Percentiles rank a stretch among this genome's conserved stretches.
Conservation (phyloP, 1,140 invertebrate genomes). For the Penaeus vannamei region DNA sequence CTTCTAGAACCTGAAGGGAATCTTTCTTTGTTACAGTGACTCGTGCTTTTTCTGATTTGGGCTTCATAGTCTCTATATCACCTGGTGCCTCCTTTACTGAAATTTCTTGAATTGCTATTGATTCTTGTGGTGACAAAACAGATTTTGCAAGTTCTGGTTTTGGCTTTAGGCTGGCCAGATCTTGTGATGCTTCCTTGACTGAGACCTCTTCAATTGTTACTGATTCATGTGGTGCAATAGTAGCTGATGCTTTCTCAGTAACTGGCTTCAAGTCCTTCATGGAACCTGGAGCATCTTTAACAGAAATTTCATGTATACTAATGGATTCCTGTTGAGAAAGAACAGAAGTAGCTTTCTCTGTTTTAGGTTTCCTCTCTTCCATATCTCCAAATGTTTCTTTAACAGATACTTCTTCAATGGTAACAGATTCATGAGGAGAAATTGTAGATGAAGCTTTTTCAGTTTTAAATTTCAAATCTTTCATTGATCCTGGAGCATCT, state of each 20-base stretch:
- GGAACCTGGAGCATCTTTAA: slow-evolving; percentile 41
- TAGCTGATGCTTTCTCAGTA: slow-evolving; percentile 43
- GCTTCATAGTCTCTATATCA: slow-evolving; percentile 68
- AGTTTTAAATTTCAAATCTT: slow-evolving; percentile 68
- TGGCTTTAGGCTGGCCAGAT: slow-evolving; percentile 32
- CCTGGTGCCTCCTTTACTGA: slow-evolving; percentile 70
- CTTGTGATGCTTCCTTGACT: slow-evolving; percentile 70
- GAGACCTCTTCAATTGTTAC: slow-evolving; percentile 47
- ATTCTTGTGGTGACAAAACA: slow-evolving; percentile 40
- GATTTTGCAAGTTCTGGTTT: slow-evolving; percentile 47
- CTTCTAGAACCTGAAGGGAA: slow-evolving; percentile 74
- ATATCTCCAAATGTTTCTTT: slow-evolving; percentile 74
- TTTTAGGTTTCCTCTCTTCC: slow-evolving; percentile 72
- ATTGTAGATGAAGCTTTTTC: slow-evolving; percentile 70
- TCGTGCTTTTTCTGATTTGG: slow-evolving; percentile 71
- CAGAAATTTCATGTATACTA: slow-evolving; percentile 47
- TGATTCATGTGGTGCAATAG: slow-evolving; percentile 35
- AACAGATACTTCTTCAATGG: slow-evolving; percentile 44
- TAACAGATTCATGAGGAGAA: slow-evolving; percentile 54
- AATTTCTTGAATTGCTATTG: slow-evolving; percentile 51
- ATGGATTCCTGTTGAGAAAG: slow-evolving; percentile 67
- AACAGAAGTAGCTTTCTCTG: slow-evolving; percentile 73
- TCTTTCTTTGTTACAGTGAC: slow-evolving; percentile 73
- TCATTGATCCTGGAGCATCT: slow-evolving; percentile 73
- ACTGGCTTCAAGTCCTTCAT: slow-evolving; percentile 44